phyloP scores from a whole-genome alignment of 1,140 invertebrate species.

The Thaumatotibia leucotreta region DNA sequence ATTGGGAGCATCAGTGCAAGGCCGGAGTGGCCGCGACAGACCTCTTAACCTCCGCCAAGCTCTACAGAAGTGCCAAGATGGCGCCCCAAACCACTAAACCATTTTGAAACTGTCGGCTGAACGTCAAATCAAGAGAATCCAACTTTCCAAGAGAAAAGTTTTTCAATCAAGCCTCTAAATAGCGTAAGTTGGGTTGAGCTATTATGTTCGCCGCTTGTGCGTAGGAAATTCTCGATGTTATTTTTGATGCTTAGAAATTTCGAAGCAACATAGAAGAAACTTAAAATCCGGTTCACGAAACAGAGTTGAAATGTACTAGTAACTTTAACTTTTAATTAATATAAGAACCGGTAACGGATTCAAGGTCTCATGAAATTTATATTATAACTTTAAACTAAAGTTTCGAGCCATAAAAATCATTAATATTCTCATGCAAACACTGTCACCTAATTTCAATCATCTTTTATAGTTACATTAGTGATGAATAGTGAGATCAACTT shows the following conservation, averaged over 20 bases:
- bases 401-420: no score
- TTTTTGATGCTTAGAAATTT: neutral
- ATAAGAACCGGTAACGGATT: no score
- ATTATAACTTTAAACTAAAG: no score
- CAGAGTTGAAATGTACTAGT: no score
- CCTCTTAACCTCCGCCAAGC: neutral
- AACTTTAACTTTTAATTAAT: no score
- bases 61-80: neutral
- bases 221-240: neutral
- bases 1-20: neutral
- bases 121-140: constrained; percentile 1
- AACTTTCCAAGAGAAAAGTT: constrained; percentile 3
- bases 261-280: neutral
- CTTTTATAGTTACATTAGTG: no score
- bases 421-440: no score
- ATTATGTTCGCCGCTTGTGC: neutral
- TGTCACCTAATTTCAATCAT: no score
- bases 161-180: constrained; percentile 5
- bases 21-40: neutral
- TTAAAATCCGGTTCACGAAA: no score
- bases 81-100: neutral
- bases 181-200: neutral
- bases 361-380: no score
- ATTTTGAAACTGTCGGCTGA: neutral
- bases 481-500: no score